Evolutionary conservation across 2,797 vertebrate species (phyloP).

Genomic region (Periparus ater): DNA sequence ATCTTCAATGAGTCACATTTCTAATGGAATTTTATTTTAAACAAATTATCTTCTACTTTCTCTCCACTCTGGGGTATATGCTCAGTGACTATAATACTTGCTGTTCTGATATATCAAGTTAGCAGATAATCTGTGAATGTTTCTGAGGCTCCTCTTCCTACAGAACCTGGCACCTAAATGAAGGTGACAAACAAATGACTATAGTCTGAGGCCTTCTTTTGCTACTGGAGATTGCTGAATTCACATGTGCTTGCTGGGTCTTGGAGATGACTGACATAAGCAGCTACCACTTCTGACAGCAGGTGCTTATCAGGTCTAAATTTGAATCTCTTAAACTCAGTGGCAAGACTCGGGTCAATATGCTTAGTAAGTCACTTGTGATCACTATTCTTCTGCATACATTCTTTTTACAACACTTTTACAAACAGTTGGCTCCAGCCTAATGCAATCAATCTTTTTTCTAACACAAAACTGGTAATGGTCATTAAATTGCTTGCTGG

Average conservation of each 20-base stretch:
- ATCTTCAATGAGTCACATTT: background rate
- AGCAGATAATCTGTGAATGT: background rate
- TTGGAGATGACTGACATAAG: background rate
- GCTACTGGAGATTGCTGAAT: background rate
- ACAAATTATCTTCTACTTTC: background rate
- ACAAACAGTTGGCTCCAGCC: background rate
- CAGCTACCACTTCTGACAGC: background rate
- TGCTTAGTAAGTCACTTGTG: background rate
- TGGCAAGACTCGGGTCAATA: background rate
- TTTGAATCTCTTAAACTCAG: background rate
- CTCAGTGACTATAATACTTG: background rate
- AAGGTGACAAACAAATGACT: conserved; percentile 5
- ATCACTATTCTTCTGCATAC: background rate
- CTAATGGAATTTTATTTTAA: background rate
- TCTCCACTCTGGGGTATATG: background rate
- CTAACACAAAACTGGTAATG: background rate
- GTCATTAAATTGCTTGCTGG: background rate
- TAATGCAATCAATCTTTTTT: background rate
- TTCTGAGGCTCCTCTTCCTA: background rate
- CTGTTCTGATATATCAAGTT: background rate
- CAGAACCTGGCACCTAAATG: background rate
- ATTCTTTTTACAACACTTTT: background rate
- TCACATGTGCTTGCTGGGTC: background rate
- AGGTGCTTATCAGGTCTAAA: background rate
- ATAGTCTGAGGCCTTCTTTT: background rate